Evolutionary conservation across 2,113 vertebrate species (phyloP), one percentile per base, ranked within the genome.

Genomic region (Opisthocomus hoazin): DNA sequence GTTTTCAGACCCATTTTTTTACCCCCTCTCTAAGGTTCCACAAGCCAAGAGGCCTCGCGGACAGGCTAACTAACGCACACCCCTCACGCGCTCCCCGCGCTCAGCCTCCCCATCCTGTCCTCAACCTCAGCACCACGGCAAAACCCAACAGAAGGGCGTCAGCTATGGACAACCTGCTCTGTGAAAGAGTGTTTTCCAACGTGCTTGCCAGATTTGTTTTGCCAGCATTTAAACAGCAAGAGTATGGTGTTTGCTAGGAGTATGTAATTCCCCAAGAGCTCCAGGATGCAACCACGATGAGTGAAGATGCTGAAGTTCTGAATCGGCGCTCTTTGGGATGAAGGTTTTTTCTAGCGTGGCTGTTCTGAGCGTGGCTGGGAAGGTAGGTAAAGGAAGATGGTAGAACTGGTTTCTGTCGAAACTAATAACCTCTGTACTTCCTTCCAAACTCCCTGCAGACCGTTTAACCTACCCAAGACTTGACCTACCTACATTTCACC

Each of bases 181-280:
- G 29, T 80, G 37, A 83, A 71, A 86, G 29, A 43, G 5, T 53
- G 9, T 68, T 86, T 84, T 41, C 48, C 53, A 84, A 68, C 10
- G 57, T 11, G 21, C 27, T 43, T 51, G 7, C 23, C 27, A 24
- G 20, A 50, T 91, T 70, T 57, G 45, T 56, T 89, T 58, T 80
- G 8, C 53, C 77, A 73, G n/a, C 58, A 66, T 66, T 81, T n/a
- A n/a, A 81, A 66, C 11, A 65, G 46, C 9, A 63, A 66, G 56
- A 57, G n/a, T 84, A 63, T 0, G 4, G 23, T 0, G 0, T 66
- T 75, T 70, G 21, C 41, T 34, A 20, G 10, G 29, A 74, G 24
- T 46, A 29, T 32, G 1, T 34, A 60, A 63, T 63, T 70, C 29
- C 26, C 41, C 14, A 23, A 50, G 3, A 77, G 27, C n/a, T 84